Base-by-base conservation (phyloP, 30 jellyfish, hydroid and myxozoan genomes). In the Hydractinia symbiolongicarpus region DNA sequence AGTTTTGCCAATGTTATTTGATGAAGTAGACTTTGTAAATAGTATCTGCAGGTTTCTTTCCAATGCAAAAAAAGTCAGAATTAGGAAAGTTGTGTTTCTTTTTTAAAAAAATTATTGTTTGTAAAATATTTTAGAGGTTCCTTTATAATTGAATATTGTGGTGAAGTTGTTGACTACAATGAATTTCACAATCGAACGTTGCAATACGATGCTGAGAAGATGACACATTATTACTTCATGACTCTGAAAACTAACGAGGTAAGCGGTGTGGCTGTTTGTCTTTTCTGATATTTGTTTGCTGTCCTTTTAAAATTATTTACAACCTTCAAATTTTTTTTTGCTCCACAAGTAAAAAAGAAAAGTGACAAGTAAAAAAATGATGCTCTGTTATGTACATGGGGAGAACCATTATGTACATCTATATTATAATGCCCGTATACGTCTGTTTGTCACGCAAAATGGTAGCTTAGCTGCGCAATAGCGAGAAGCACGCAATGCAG, bases 221-320 rank as follows among this genome's bases (percentile, higher is more conserved):
- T 95, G 73, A 83, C 69, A 21, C 99, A 93, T 84, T 93, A 79
- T 73, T 93, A 93, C 73, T 93, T 93, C 83, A 93, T 93, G 99
- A 79, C 96, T 9, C 85, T 93, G 52, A 93, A 93, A 67, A 86
- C 94, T 6, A 91, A 93, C 44, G 99, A 93, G 93, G 98, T 92
- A 50, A 9, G 81, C 30, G 13, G 14, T 5, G 44, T 2, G 44
- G 44, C 44, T 30, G 44, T 30, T 30, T 30, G 44, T 30, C 44
- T 30, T 30, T 30, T 30, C 44, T 30, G 44, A 30, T 30, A 30
- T 30, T 30, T 30, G 44, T 30, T 30, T 30, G 44, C 44, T 30
- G 44, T 30, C 44, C 44, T 30, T 30, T 30, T 30, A 30, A 30
- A 30, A 30, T 30, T 30, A 30, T 30, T 30, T 30, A 30, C 44